These are phyloP conservation scores for Drepana arcuata DNA, from an alignment of 1,140 invertebrate genomes.

Conservation along the genomic window DNA sequence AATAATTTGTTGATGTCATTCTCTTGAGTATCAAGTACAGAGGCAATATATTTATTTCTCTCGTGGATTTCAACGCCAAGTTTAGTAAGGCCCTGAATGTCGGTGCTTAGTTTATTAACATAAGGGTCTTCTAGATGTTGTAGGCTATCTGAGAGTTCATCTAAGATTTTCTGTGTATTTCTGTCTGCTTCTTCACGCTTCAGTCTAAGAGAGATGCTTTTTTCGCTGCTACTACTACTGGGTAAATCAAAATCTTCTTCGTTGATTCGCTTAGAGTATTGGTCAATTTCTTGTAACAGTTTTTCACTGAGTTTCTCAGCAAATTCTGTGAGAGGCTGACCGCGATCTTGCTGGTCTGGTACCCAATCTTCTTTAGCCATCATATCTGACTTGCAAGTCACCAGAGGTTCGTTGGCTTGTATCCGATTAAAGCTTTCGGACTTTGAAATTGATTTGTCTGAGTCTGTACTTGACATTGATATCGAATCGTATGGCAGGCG, in stretches of 20 bases:
- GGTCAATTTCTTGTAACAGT: conserved; percentile 82
- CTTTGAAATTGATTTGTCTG: conserved; percentile 68
- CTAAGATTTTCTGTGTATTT: conserved; percentile 60
- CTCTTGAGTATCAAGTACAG: conserved; percentile 51
- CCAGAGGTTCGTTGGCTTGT: conserved; percentile 61
- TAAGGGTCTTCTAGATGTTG: conserved; percentile 75
- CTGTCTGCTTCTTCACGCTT: conserved; percentile 62
- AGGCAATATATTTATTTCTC: conserved; percentile 55
- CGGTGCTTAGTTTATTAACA: conserved; percentile 71
- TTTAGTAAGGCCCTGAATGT: conserved; percentile 72
- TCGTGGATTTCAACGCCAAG: conserved; percentile 73
- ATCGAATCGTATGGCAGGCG: conserved; percentile 65
- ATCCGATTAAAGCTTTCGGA: conserved; percentile 69
- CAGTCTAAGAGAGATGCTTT: conserved; percentile 51
- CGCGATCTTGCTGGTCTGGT: conserved; percentile 75
- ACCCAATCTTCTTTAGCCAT: conserved; percentile 66
- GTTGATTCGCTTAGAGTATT: conserved; percentile 73
- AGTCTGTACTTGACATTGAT: conserved; percentile 68
- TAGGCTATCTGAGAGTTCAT: conserved; percentile 60
- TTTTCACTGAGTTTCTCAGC: conserved; percentile 83
- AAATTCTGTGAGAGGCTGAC: conserved; percentile 81
- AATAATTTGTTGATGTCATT: conserved; percentile 61
- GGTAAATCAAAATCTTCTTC: conserved; percentile 69
- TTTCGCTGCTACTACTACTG: conserved; percentile 64
- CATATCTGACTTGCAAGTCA: conserved; percentile 70